Conservation (phyloP, 2,888 invertebrate genomes). For the Phorcus lineatus region DNA sequence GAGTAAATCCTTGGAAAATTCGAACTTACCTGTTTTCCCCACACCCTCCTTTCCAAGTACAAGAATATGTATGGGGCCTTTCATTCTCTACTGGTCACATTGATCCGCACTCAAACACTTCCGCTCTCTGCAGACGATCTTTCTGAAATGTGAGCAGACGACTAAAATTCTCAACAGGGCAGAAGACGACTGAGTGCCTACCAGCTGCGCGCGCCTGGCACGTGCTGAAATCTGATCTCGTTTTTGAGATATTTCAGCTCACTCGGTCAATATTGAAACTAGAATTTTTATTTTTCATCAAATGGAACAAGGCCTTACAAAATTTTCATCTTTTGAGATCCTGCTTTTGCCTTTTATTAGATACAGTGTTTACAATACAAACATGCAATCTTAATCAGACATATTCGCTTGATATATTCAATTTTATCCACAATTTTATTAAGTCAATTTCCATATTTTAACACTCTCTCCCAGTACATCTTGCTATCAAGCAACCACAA, state of each 20-base stretch:
- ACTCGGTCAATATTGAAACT: too few species aligned
- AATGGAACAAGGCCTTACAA: too few species aligned
- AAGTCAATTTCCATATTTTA: too few species aligned
- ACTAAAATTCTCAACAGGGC: background rate
- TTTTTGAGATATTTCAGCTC: background rate
- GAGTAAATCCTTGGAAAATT: background rate
- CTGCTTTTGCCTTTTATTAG: too few species aligned
- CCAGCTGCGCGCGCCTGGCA: conserved; percentile 3
- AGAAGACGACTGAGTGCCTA: background rate
- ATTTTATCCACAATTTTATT: too few species aligned
- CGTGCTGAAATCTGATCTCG: background rate
- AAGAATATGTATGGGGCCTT: conserved; percentile 50
- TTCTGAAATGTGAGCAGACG: background rate
- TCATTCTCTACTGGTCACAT: conserved; percentile 38
- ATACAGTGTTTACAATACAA: too few species aligned
- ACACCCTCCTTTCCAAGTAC: conserved; percentile 55
- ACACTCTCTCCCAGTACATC: too few species aligned
- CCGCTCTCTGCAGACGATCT: background rate
- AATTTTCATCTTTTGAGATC: too few species aligned
- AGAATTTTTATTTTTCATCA: too few species aligned
- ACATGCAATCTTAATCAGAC: too few species aligned
- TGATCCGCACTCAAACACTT: background rate
- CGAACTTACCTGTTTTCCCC: conserved; percentile 52
- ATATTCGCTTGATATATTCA: too few species aligned
- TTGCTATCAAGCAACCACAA: too few species aligned